Base-by-base conservation (phyloP, 2,888 invertebrate species). In the Melikaiella ostensackeni region DNA sequence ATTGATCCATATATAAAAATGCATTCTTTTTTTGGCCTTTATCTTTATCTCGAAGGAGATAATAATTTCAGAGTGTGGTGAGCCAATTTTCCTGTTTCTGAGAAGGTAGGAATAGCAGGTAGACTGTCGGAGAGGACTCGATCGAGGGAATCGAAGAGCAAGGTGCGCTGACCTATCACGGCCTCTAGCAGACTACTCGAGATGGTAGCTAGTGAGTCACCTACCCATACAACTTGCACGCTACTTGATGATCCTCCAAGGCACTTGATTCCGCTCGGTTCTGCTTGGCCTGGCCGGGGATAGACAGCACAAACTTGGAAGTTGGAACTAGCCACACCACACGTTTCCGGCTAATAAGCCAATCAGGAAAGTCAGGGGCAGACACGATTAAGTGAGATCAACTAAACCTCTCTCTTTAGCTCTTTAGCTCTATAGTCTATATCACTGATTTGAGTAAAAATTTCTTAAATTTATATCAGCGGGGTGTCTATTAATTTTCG, bases 81-180 rank as follows among this genome's bases (percentile, higher is more conserved):
- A 33, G 30, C 9, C 19, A 27, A 42, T 24, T 75, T 19, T 46
- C 21, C 62, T 27, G 16, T 8, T 75, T 70, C 30, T 50, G 30
- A 3, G 2, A 57, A 74, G 63, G 79, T 61, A 42, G 1, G 5
- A 16, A 42, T 16, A 42, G 16, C 13, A 42, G 42, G 4, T 42
- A 42, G 42, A 13, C 9, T 62, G 77, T 13, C 7, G n/a, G 50
- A n/a, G 50, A 50, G 21, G n/a, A 61, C 27, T 19, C 30, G 63
- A 46, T 61, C 8, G 73, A 21, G 64, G 74, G 75, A 76, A 78
- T 83, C 80, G 83, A 82, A 74, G 80, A 81, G 84, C 84, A 87
- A 86, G 87, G 86, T 87, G 87, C 87, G 87, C 83, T 85, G 87
- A 87, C 86, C 87, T 84, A 85, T 82, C 85, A 76, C 83, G 80